Conservation (phyloP, 1,140 invertebrate species). For the Ceratina japonica region DNA sequence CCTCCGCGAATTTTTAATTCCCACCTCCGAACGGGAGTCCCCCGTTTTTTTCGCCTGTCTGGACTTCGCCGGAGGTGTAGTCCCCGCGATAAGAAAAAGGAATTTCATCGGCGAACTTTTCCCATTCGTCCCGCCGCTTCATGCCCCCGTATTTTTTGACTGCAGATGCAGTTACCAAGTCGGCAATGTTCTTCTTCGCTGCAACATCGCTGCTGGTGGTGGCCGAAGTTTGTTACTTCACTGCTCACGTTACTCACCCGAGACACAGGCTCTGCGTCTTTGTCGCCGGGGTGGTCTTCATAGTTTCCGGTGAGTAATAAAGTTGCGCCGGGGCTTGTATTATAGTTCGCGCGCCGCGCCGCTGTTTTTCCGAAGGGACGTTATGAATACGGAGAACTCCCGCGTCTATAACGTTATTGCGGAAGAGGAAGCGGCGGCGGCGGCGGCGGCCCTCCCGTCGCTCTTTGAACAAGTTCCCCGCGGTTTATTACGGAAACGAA, state of each 20-base stretch:
- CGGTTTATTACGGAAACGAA: background rate
- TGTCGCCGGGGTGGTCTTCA: conserved; percentile 83
- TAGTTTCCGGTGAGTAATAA: conserved; percentile 70
- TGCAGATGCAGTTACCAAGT: conserved; percentile 85
- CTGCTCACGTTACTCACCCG: conserved; percentile 80
- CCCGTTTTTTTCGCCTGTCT: background rate
- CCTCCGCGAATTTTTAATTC: too few relatives aligned
- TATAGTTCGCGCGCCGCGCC: background rate
- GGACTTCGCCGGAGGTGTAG: background rate
- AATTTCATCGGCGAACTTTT: conserved; percentile 21
- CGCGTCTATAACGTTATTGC: too few relatives aligned
- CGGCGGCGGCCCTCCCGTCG: too few relatives aligned
- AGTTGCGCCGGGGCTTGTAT: conserved; percentile 5
- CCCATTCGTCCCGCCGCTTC: conserved; percentile 19
- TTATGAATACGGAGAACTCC: background rate
- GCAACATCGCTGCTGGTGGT: conserved; percentile 82
- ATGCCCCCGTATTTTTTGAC: conserved; percentile 53
- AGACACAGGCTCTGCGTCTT: conserved; percentile 82
- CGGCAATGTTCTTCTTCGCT: conserved; percentile 83
- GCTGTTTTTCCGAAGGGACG: background rate
- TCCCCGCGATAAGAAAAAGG: background rate
- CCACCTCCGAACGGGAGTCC: too few relatives aligned
- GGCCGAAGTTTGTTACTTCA: conserved; percentile 83
- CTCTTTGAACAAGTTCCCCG: background rate
- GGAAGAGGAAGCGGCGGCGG: too few relatives aligned